Evolutionary conservation across 1,140 invertebrate species (phyloP), one percentile per base, ranked within the genome.

Genomic region (Trichonephila clavata): DNA sequence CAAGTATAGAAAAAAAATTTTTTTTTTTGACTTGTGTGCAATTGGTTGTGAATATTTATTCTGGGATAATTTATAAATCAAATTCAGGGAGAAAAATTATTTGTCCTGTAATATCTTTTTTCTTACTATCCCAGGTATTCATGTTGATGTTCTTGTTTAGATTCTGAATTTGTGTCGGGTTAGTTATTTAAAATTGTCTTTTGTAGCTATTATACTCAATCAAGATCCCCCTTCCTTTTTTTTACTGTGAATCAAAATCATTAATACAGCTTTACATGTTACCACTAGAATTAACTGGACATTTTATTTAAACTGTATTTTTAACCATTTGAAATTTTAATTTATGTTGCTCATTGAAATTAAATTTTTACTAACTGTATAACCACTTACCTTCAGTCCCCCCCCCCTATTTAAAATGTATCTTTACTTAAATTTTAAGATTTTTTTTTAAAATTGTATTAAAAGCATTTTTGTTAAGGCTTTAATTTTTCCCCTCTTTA

Each of bases 11-110:
- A 39, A 27, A 32, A 80, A 27, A 77, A 77, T 24, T 32, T 39
- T 50, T 13, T 50, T 50, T 50, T 50, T 50, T 50, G 50, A 50
- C 50, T 7, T 57, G 7, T 80, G 71, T 90, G 89, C 71, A 81
- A 90, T 87, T 90, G 71, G 68, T 90, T 90, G 89, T 90, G 77
- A 90, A 80, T 90, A 90, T 90, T 80, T 90, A 80, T 90, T 68
- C 24, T 89, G 87, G 27, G 43, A 71, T 71, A 57, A 10, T 88
- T 89, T 24, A 21, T 77, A 20, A 20, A 57, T 43, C 27, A 63
- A 32, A 57, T 87, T 65, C 2, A 39, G 18, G 86, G 24, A 87
- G 14, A 18, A 63, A 86, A 77, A 77, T 32, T 18, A 7, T 81
- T n/a, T 43, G 21, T 83, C 24, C 57, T 57, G 77, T 81, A 50